phyloP scores from a whole-genome alignment of 2,888 invertebrate genomes.

The Eucera pruinosa region DNA sequence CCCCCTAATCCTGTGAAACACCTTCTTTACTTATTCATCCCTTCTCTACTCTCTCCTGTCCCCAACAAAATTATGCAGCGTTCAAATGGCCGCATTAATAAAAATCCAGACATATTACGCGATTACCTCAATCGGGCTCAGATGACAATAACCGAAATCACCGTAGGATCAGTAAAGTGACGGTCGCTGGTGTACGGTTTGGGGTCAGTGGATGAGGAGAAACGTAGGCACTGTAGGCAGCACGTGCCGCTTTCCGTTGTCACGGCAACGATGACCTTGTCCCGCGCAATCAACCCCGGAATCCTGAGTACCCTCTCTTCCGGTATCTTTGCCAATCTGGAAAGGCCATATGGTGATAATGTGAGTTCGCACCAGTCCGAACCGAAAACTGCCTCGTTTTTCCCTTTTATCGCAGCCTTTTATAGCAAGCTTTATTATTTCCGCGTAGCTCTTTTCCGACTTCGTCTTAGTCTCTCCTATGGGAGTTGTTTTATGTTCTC shows the following conservation, averaged over 20 bases:
- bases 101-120: slow-evolving; percentile 24
- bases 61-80: too few species aligned
- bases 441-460: not conserved
- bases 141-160: slow-evolving; percentile 59
- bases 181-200: slow-evolving; percentile 50
- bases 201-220: slow-evolving; percentile 62
- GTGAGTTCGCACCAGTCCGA: slow-evolving; percentile 80
- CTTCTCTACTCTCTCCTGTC: too few species aligned
- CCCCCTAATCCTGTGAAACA: too few species aligned
- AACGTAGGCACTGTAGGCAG: slow-evolving; percentile 66
- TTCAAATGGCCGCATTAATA: too few species aligned
- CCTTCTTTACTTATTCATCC: too few species aligned
- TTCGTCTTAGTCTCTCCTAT: not conserved
- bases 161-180: slow-evolving; percentile 53
- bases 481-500: not conserved
- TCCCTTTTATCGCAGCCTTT: slow-evolving; percentile 22
- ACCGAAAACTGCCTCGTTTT: not conserved
- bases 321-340: slow-evolving; percentile 63
- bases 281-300: slow-evolving; percentile 74
- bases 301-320: slow-evolving; percentile 60
- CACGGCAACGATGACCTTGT: slow-evolving; percentile 83
- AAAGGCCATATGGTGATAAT: slow-evolving; percentile 64
- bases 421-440: slow-evolving; percentile 27
- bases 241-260: slow-evolving; percentile 82
- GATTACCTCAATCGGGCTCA: slow-evolving; percentile 3